These are phyloP conservation scores for Nannoperca australis DNA, from an alignment of 2,797 vertebrate species.

Conservation along the genomic window DNA sequence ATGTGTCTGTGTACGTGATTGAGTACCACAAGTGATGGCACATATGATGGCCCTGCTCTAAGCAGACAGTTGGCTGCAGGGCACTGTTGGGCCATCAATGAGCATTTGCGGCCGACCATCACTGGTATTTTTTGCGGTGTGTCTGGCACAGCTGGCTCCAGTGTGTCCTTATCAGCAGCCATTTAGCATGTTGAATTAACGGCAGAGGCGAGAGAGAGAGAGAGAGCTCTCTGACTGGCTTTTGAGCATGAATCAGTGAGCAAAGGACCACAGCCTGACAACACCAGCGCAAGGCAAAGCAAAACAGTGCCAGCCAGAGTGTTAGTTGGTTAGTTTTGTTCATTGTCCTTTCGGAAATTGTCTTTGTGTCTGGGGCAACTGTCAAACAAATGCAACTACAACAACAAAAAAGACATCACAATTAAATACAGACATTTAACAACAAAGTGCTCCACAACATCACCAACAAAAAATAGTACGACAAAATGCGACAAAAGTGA, in stretches of 20 bases:
- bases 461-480: too few species aligned
- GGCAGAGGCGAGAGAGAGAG: background rate
- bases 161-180: slow-evolving; percentile 7
- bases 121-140: slow-evolving; percentile 10
- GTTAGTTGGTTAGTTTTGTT: too few species aligned
- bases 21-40: slow-evolving; percentile 34
- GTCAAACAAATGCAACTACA: too few species aligned
- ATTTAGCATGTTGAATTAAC: slow-evolving; percentile 6
- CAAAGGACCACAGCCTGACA: background rate
- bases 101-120: slow-evolving; percentile 1
- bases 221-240: background rate
- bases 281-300: background rate
- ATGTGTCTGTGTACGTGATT: slow-evolving; percentile 21
- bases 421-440: too few species aligned
- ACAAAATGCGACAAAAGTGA: too few species aligned
- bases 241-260: slow-evolving; percentile 18
- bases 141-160: slow-evolving; percentile 24
- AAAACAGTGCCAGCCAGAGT: background rate
- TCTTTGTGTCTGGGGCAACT: too few species aligned
- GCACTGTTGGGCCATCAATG: background rate
- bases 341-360: too few species aligned
- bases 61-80: slow-evolving; percentile 12
- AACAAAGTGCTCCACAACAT: too few species aligned
- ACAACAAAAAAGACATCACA: too few species aligned
- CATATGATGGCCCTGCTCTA: background rate